Evolutionary conservation across 2,113 vertebrate species (phyloP).

Genomic region (Empidonax alnorum): DNA sequence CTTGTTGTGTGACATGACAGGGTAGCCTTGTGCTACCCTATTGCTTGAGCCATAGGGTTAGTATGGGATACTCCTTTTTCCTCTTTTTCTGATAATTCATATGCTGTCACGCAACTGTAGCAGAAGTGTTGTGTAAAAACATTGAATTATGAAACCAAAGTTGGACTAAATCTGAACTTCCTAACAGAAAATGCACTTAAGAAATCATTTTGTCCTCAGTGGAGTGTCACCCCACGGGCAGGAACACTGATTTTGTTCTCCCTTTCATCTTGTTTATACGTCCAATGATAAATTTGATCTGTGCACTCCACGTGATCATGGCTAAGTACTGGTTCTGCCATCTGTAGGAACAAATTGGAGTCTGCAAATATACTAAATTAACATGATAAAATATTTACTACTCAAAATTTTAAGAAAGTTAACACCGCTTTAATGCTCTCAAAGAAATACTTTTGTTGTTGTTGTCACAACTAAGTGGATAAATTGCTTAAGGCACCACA

Average conservation of each 20-base stretch:
- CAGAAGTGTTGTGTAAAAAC: not conserved
- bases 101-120: not conserved
- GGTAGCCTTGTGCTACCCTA: not conserved
- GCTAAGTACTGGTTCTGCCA: not conserved
- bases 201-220: not conserved
- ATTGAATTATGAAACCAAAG: not conserved
- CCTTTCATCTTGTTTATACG: not conserved
- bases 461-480: conserved; percentile 38
- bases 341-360: not conserved
- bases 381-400: conserved; percentile 44
- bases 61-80: not conserved
- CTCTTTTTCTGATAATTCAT: not conserved
- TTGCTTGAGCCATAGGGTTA: not conserved
- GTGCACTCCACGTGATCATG: rapidly evolving
- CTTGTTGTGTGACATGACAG: not conserved
- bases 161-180: not conserved
- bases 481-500: conserved; percentile 44
- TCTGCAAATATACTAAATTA: not conserved
- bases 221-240: not conserved
- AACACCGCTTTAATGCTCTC: not conserved
- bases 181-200: not conserved
- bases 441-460: not conserved
- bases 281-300: not conserved
- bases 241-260: not conserved
- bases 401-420: conserved; percentile 10